Evolutionary conservation across 2,797 vertebrate genomes (phyloP).

Genomic region (Enteromius paludinosus): DNA sequence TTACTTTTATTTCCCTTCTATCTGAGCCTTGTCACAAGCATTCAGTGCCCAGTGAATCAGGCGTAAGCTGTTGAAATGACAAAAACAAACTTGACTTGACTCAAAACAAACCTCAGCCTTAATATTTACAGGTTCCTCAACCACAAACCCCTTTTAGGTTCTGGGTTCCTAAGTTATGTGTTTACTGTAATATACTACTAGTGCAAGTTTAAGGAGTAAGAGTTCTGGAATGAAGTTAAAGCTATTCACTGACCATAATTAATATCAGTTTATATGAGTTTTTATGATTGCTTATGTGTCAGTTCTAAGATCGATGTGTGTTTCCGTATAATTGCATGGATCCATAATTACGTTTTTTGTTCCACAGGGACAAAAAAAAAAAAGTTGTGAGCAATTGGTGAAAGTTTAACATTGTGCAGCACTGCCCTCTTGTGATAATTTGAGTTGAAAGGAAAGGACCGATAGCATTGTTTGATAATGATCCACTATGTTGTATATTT

Average conservation of each 20-base stretch:
- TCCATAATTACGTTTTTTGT: not conserved
- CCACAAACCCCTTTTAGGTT: not conserved
- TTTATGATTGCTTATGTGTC: not conserved
- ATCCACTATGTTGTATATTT: not conserved
- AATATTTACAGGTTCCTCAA: not conserved
- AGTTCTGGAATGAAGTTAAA: not conserved
- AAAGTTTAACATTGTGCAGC: constrained; percentile 24
- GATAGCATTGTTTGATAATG: not conserved
- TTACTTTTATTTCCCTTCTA: not conserved
- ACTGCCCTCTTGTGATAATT: constrained; percentile 56
- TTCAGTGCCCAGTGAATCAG: not conserved
- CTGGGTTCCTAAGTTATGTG: not conserved
- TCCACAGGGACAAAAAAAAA: not conserved
- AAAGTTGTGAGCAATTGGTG: not conserved
- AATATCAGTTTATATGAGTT: not conserved
- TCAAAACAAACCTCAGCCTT: constrained; percentile 7
- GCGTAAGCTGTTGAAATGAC: constrained; percentile 6
- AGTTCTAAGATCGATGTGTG: not conserved
- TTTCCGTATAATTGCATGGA: not conserved
- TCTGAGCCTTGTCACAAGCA: constrained; percentile 12
- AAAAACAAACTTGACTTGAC: constrained; percentile 5
- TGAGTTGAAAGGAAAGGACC: constrained; percentile 1
- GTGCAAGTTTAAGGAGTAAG: not conserved
- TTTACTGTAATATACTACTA: not conserved
- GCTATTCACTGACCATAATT: not conserved